Evolutionary conservation across 1,140 invertebrate species (phyloP).

Genomic region (Drosophila sechellia): DNA sequence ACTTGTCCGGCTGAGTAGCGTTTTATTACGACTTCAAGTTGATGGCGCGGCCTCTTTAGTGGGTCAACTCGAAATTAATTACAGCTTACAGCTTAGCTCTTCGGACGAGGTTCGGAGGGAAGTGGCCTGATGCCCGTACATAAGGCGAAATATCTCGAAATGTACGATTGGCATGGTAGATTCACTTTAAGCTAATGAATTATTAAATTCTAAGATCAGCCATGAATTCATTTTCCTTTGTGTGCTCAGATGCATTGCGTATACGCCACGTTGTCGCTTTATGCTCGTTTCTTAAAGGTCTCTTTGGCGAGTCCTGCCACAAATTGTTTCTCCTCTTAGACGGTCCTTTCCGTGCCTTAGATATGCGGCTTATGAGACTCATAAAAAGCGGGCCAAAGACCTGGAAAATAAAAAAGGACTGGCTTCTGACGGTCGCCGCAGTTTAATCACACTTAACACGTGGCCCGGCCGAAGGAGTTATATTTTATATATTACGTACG

Average conservation of each 20-base stretch:
- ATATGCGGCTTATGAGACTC: constrained; percentile 69
- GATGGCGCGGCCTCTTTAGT: constrained; percentile 61
- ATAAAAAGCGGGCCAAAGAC: constrained; percentile 31
- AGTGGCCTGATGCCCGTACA: not conserved
- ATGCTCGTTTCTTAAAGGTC: constrained; percentile 21
- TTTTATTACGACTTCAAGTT: constrained; percentile 72
- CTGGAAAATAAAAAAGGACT: not conserved
- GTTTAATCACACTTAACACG: constrained; percentile 75
- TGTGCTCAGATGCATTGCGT: constrained; percentile 9
- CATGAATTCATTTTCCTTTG: not conserved
- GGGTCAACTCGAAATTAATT: constrained; percentile 81
- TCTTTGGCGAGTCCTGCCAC: constrained; percentile 11
- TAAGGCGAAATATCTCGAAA: not conserved
- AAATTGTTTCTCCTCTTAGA: constrained; percentile 35
- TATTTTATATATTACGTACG: not conserved
- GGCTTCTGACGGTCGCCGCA: constrained; percentile 25
- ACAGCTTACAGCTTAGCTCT: constrained; percentile 29
- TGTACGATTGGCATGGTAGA: not conserved
- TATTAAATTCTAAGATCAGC: too few relatives aligned
- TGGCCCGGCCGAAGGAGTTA: constrained; percentile 41
- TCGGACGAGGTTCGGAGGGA: not conserved
- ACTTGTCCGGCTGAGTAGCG: constrained; percentile 50
- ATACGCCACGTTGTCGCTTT: constrained; percentile 8
- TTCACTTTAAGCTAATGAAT: too few relatives aligned
- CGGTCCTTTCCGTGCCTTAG: constrained; percentile 52